Base-by-base conservation (phyloP, 1,140 invertebrate genomes). In the Asbolus verrucosus region DNA sequence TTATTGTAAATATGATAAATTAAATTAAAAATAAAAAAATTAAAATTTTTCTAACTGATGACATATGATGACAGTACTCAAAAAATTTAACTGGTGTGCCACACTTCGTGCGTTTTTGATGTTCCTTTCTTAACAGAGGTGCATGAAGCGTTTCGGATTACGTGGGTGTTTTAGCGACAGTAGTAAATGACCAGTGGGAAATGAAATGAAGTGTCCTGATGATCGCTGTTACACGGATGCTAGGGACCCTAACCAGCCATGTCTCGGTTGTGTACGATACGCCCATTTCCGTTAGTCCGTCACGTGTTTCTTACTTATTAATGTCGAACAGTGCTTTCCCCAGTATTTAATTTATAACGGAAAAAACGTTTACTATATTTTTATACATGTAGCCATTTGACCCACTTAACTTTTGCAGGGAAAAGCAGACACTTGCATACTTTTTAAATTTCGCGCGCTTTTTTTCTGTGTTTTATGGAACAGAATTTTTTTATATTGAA, bases 281-380 rank as follows among this genome's bases (percentile, higher is more conserved):
- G 69, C 69, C 69, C 69, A 70, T 59, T 70, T 70, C 69, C 69
- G 63, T 70, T 67, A 50, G 69, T 66, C 69, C 69, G 43, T 70
- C 69, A 70, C 62, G 59, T 70, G 69, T 61, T 54, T 13, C 46
- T 54, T 54, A 54, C 46, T 54, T 54, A 54, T 54, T 54, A 54
- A 54, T 54, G 46, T 21, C 19, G 18, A 54, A 54, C 46, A 27
- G 6, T 54, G 46, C 21, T 24, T 54, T 54, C 46, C 46, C 46
- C 13, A 24, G 14, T 21, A 54, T 54, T 54, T 54, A 54, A 31
- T 54, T 54, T 54, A 54, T 11, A 54, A 54, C 46, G 46, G 21
- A 54, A 54, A 54, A 54, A 27, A 24, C 19, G 9, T 13, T 27
- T 27, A 24, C 19, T n/a, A 54, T 54, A 13, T 54, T 27, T n/a